Percentiles rank a stretch among this genome's conserved stretches.
Evolutionary conservation across 2,113 vertebrate species (phyloP).

Genomic region (Halcyon malimbica): DNA sequence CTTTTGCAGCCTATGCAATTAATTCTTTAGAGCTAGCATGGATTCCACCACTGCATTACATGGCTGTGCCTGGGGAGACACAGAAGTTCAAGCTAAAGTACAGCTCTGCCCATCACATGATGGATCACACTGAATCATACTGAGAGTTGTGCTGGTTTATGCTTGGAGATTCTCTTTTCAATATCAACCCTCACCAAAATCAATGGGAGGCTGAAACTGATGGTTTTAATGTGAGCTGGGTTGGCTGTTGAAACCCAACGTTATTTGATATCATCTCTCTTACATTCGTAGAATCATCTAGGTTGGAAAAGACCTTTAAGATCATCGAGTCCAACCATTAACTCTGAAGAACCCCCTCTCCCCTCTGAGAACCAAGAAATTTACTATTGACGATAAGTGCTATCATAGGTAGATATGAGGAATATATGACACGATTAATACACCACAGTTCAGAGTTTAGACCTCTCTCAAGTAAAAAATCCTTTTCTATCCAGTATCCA

Average conservation of each 20-base stretch:
- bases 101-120: background rate
- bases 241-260: background rate
- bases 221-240: background rate
- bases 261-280: background rate
- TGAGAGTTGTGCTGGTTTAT: background rate
- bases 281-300: background rate
- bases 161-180: background rate
- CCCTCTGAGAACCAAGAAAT: background rate
- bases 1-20: background rate
- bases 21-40: background rate
- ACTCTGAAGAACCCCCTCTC: background rate
- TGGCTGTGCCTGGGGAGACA: background rate
- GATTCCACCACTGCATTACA: background rate
- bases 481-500: background rate
- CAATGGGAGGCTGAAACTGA: background rate
- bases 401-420: background rate
- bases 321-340: too few relatives aligned
- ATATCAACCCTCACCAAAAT: background rate
- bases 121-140: background rate
- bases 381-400: background rate
- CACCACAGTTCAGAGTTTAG: background rate
- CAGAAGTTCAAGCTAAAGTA: background rate
- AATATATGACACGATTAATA: background rate
- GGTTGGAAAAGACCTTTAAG: too few relatives aligned
- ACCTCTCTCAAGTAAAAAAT: background rate